Conservation (phyloP, 2,113 vertebrate genomes). For the Corapipo altera region DNA sequence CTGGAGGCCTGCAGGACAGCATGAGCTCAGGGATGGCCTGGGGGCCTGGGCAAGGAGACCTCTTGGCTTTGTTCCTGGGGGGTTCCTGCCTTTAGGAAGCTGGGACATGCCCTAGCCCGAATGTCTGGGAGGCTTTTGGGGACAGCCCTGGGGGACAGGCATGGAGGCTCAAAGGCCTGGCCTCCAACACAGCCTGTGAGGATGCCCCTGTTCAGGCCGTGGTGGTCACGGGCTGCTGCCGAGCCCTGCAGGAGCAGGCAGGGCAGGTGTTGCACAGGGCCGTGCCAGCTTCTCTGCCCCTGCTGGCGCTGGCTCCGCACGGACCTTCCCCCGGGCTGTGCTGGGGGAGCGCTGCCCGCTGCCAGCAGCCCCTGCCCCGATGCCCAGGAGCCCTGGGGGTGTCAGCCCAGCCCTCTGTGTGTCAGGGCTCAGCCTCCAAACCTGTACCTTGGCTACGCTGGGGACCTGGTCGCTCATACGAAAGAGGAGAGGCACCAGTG, state of each 20-base stretch:
- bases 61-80: background rate
- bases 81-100: background rate
- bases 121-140: background rate
- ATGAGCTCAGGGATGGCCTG: too few relatives aligned
- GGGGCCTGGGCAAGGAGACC: background rate
- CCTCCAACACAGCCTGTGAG: background rate
- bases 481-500: background rate
- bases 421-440: background rate
- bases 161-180: too few relatives aligned
- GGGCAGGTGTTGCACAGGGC: background rate
- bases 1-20: too few relatives aligned
- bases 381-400: background rate
- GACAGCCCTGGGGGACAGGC: too few relatives aligned
- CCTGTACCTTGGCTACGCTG: background rate
- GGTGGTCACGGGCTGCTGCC: background rate
- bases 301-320: background rate
- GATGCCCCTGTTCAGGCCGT: background rate
- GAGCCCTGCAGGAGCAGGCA: background rate
- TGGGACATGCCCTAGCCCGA: background rate
- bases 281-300: rapidly evolving
- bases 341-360: background rate
- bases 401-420: background rate
- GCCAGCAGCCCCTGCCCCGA: background rate
- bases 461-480: background rate
- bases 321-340: background rate